Base-by-base conservation (phyloP, 2,113 vertebrate species). In the Rhagologus leucostigma region DNA sequence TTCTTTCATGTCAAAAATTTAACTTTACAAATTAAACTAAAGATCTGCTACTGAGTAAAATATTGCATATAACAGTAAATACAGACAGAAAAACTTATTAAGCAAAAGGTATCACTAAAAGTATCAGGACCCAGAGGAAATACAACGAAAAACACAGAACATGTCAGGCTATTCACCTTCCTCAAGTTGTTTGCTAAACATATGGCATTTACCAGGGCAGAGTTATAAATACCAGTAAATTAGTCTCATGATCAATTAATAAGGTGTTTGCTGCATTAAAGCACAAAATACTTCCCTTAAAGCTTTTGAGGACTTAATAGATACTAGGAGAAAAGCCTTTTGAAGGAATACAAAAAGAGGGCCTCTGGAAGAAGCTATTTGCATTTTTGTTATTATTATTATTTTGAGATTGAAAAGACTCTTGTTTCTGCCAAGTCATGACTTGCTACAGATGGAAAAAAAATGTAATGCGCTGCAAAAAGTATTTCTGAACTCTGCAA, bases 1-100 rank as follows among this genome's bases (percentile, higher is more conserved):
- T 69, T 76, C 39, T 95, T 95, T 94, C 87, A 71, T 91, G n/a
- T 37, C 21, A 94, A 84, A 80, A 85, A 83, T 55, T n/a, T 78
- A 71, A 81, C 65, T 96, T 93, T 74, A 90, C 22, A 62, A 59
- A 60, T 30, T 63, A 83, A 97, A 70, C 47, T 89, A 81, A 83
- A 90, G 39, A 74, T 79, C 70, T 95, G 41, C 19, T 90, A 53
- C 73, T 74, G 21, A 78, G 33, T 89, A 95, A 97, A 95, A 79
- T 74, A 63, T 35, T 88, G 16, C 50, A 53, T 63, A 35, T 13
- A 44, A 76, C 46, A 82, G 47, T 65, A 87, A 74, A 73, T 32
- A 69, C 1, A 5, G 35, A 84, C 50, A 94, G 82, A 95, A 92
- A 84, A 41, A 39, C n/a, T 76, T 68, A 30, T 3, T 75, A 16